phyloP scores from a whole-genome alignment of 2,113 vertebrate genomes.

The Engraulis encrasicolus region DNA sequence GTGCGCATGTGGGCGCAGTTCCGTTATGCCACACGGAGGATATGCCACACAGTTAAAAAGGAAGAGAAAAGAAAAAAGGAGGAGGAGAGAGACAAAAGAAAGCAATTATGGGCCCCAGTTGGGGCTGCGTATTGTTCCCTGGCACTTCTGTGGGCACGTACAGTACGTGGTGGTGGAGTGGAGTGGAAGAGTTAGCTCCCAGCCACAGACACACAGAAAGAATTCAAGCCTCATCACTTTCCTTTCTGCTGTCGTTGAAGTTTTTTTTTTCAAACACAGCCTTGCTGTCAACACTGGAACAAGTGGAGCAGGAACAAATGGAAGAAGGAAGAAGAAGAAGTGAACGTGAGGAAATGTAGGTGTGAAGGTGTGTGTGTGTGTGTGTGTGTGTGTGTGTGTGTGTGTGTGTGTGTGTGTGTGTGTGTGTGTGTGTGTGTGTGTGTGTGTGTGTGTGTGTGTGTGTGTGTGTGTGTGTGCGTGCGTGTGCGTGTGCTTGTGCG shows the following conservation, averaged over 20 bases:
- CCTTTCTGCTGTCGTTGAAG: background rate
- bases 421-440: background rate
- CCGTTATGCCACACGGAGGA: background rate
- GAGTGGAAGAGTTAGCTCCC: no score
- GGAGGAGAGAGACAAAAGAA: background rate
- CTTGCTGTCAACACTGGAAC: background rate
- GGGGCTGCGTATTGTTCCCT: background rate
- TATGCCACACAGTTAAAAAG: no score
- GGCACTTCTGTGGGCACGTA: background rate
- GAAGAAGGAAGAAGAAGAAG: no score
- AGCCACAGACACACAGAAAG: background rate
- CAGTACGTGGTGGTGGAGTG: background rate
- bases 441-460: conserved; percentile 1
- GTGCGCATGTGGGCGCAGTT: background rate
- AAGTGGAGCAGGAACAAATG: background rate
- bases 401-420: background rate
- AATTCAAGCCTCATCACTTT: background rate
- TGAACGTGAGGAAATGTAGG: background rate
- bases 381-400: conserved; percentile 1
- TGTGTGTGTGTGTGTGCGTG: no score
- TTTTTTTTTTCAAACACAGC: background rate
- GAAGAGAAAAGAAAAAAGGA: background rate
- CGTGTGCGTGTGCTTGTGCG: no score
- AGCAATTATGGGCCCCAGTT: background rate
- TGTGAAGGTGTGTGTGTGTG: background rate